phyloP scores from a whole-genome alignment of 92 coral and sea anemone genomes.

The Porites cylindrica region DNA sequence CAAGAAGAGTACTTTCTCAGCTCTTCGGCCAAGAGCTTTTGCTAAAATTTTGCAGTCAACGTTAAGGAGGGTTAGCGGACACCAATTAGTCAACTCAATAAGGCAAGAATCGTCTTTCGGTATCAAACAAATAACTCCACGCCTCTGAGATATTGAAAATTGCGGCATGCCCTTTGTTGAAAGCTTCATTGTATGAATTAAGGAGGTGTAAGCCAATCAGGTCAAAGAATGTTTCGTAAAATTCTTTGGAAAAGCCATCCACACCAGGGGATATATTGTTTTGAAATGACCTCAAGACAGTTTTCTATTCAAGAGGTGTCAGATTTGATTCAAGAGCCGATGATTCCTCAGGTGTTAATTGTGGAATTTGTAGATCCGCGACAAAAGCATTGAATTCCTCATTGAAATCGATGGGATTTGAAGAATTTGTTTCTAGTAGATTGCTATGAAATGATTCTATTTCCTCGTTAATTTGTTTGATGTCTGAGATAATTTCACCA shows the following conservation, averaged over 20 bases:
- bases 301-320: not conserved
- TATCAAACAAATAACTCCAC: not conserved
- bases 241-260: no score
- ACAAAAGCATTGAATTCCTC: no score
- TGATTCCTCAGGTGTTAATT: not conserved
- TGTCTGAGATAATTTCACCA: no score
- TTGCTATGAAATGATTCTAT: no score
- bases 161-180: not conserved
- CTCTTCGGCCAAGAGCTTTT: not conserved
- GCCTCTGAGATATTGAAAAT: not conserved
- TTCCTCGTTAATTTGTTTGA: no score
- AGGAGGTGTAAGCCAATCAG: no score
- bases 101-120: not conserved
- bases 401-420: no score
- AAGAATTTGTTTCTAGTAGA: no score
- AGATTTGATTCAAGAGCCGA: not conserved
- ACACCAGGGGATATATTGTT: not conserved
- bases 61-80: not conserved
- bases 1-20: not conserved
- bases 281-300: not conserved
- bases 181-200: not conserved
- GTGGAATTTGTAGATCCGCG: no score
- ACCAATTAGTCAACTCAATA: not conserved
- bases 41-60: not conserved
- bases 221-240: no score